Base-by-base conservation (phyloP, 2,888 invertebrate genomes). In the Metallyticus violacea region DNA sequence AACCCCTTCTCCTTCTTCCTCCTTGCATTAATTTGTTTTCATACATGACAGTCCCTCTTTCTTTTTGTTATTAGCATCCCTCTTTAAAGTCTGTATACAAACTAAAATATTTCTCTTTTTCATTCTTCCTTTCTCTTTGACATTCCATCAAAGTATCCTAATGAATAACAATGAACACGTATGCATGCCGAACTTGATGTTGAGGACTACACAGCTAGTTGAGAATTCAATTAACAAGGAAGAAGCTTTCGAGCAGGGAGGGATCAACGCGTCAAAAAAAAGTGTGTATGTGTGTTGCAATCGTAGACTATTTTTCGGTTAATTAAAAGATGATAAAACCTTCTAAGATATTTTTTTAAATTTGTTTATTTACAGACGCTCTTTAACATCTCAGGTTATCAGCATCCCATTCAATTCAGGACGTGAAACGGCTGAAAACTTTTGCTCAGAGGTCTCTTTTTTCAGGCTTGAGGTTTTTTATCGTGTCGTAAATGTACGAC, bases 91-190 rank as follows among this genome's bases (percentile, higher is more conserved):
- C 40, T 62, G 9, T 27, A 80, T 28, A 80, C 2, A 26, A 15
- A 26, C 29, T 80, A 27, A 26, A 22, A 26, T n/a, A 26, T 27
- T 27, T 27, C 27, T 22, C 28, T 27, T 2, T 1, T 80, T 62
- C 40, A 22, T 80, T 80, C 9, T 27, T 80, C 80, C 4, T 27
- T 80, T 27, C 80, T 80, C 27, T 27, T 26, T 80, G 80, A 80
- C 27, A 80, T 26, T 28, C 15, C 80, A 28, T 80, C 80, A 80
- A 80, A 80, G 80, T 40, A n/a, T 77, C 82, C 85, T 81, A 85
- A 87, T 87, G 87, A 87, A 87, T 81, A 81, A 87, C 85, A 85
- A 87, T 87, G 85, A 87, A 85, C 80, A 85, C 81, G 81, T 85
- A 28, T 40, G 40, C 40, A 40, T 62, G 40, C 40, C 40, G 22